phyloP scores from a whole-genome alignment of 2,888 invertebrate species.

The Coleophora flavipennella region DNA sequence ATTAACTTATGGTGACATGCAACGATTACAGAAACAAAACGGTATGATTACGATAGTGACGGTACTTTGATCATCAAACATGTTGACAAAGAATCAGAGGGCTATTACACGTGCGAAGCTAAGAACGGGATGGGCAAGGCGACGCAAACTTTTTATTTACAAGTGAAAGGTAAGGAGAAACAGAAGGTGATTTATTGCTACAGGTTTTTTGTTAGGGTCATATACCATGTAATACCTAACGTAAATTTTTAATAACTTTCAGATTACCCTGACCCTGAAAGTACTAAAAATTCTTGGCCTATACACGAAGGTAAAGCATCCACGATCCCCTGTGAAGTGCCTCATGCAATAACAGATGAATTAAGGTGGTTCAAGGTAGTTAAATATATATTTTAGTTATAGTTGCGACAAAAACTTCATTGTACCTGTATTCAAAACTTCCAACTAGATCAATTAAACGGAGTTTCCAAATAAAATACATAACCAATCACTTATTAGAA shows the following conservation, averaged over 20 bases:
- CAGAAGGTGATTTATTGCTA: too few species aligned
- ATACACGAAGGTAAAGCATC: constrained; percentile 20
- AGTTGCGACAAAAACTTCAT: too few species aligned
- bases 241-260: too few species aligned
- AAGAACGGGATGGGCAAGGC: constrained; percentile 25
- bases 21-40: constrained; percentile 25
- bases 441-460: too few species aligned
- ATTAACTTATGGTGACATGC: too few species aligned
- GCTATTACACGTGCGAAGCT: constrained; percentile 34
- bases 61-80: constrained; percentile 35
- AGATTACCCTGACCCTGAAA: constrained; percentile 22
- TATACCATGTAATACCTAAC: too few species aligned
- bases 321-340: constrained; percentile 25
- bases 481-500: too few species aligned
- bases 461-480: too few species aligned
- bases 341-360: constrained; percentile 21
- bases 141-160: constrained; percentile 21
- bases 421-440: too few species aligned
- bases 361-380: constrained; percentile 42
- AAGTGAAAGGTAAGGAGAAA: constrained; percentile 32
- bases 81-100: constrained; percentile 20
- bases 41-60: constrained; percentile 29
- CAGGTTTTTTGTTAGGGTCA: too few species aligned
- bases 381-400: too few species aligned
- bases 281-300: constrained; percentile 10